Percentiles rank a stretch among this genome's conserved stretches.
These are phyloP conservation scores for Chorisops tibialis DNA, from an alignment of 2,888 invertebrate genomes.

Conservation along the genomic window DNA sequence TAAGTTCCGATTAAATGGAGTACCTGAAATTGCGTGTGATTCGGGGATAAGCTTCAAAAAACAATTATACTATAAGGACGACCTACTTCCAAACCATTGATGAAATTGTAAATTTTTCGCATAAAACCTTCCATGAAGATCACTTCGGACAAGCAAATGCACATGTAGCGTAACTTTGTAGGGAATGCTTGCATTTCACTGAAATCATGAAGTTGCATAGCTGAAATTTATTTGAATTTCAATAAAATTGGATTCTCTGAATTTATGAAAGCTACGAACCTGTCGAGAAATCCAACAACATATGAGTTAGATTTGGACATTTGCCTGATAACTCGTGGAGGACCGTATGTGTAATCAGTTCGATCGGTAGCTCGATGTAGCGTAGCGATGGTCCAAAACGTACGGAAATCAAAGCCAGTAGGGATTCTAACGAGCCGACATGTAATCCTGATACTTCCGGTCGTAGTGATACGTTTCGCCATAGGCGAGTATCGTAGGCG, in stretches of 20 bases:
- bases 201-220: conserved; percentile 99
- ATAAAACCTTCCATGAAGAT: conserved; percentile 99
- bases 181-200: conserved; percentile 99
- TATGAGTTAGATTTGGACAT: conserved; percentile 91
- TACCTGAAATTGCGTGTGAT: conserved; percentile 51
- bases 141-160: conserved; percentile 96
- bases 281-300: conserved; percentile 96
- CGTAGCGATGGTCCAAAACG: conserved; percentile 84
- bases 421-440: conserved; percentile 75
- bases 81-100: conserved; percentile 85
- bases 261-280: too few relatives aligned
- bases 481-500: conserved; percentile 91
- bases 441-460: conserved; percentile 88
- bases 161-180: conserved; percentile 90
- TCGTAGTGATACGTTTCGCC: conserved; percentile 93
- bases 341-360: conserved; percentile 93
- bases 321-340: conserved; percentile 95
- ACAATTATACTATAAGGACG: neutral
- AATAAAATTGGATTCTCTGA: too few relatives aligned
- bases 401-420: conserved; percentile 82
- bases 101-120: conserved; percentile 99
- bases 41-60: neutral
- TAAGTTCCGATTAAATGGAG: conserved; percentile 97
- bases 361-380: conserved; percentile 92
- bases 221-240: conserved; percentile 47